Evolutionary conservation across 1,140 invertebrate species (phyloP), one percentile per base, ranked within the genome.

Genomic region (Colletes latitarsis): DNA sequence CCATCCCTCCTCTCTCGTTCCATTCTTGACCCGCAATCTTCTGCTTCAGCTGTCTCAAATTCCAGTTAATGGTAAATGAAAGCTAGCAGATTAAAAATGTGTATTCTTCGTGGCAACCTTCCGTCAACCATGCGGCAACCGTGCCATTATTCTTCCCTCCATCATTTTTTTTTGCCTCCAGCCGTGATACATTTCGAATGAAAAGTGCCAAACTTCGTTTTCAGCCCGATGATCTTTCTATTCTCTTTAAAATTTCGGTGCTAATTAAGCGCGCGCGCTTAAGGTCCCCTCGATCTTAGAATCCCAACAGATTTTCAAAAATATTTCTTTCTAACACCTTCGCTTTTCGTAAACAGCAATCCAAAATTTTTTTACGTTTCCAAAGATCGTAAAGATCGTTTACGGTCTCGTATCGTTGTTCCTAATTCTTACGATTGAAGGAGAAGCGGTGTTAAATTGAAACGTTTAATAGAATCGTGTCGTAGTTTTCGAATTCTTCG

Each of bases 1-100:
- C 30, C 30, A 30, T 30, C 30, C 30, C 30, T 30, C 30, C 30
- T 30, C 30, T 30, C 30, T 15, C 58, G 53, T 71, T 78, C 71
- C 60, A 63, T 78, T 43, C 60, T 67, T 46, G 21, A 60, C 52
- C 72, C 55, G 52, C 72, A 52, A 69, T 53, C 49, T 76, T 58
- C 89, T 62, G 84, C 87, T 89, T 86, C 85, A 89, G 89, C 90
- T 88, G 83, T 77, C 88, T 89, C 78, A 83, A 85, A 79, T 88
- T 87, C 75, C 82, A 64, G 70, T 87, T 83, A 88, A 90, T 87
- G 82, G 84, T 76, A 77, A 77, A 79, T 81, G 85, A 89, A 89
- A 89, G 87, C 87, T 88, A 89, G 83, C 88, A 84, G 88, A 91
- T 90, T 91, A 89, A 92, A 91, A 91, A 86, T 89, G 87, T 84